These are phyloP conservation scores for Drosophila nigrodunni DNA, from an alignment of 1,140 invertebrate genomes.

Conservation along the genomic window DNA sequence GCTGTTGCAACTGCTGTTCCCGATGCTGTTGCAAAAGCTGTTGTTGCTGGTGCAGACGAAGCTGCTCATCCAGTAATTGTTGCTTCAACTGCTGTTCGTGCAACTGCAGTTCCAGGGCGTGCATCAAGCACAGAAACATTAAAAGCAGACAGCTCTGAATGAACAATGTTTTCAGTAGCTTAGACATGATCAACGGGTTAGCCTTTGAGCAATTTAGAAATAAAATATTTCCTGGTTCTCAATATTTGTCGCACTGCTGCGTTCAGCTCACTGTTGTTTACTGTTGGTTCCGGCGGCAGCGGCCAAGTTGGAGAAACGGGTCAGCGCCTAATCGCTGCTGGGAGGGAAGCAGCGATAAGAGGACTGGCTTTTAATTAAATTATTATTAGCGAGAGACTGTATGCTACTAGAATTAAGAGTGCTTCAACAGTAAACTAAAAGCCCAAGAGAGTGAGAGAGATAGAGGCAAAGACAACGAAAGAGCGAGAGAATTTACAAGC, in stretches of 20 bases:
- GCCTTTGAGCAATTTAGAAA: too few species aligned
- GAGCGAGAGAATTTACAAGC: neutral
- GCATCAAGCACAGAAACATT: slow-evolving; percentile 55
- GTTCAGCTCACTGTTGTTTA: slow-evolving; percentile 57
- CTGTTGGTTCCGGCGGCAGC: slow-evolving; percentile 41
- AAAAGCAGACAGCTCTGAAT: slow-evolving; percentile 52
- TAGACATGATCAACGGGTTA: slow-evolving; percentile 40
- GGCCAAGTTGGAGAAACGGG: slow-evolving; percentile 43
- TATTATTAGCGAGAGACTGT: slow-evolving; percentile 47
- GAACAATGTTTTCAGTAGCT: slow-evolving; percentile 45
- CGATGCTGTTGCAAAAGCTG: slow-evolving; percentile 51
- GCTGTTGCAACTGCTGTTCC: slow-evolving; percentile 50
- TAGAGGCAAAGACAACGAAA: neutral
- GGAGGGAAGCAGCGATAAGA: slow-evolving; percentile 41
- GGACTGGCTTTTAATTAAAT: slow-evolving; percentile 45
- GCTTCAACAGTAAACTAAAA: slow-evolving; percentile 17
- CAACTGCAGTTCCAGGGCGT: slow-evolving; percentile 61
- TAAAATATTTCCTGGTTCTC: neutral
- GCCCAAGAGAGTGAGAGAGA: neutral
- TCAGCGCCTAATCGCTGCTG: slow-evolving; percentile 48
- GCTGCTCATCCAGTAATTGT: slow-evolving; percentile 58
- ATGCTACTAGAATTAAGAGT: slow-evolving; percentile 36
- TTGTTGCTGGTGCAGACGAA: slow-evolving; percentile 53
- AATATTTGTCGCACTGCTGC: slow-evolving; percentile 30
- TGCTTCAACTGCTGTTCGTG: slow-evolving; percentile 68